Evolutionary conservation across 2,888 invertebrate genomes (phyloP), one percentile per base, ranked within the genome.

Genomic region (Sphinx pinastri): DNA sequence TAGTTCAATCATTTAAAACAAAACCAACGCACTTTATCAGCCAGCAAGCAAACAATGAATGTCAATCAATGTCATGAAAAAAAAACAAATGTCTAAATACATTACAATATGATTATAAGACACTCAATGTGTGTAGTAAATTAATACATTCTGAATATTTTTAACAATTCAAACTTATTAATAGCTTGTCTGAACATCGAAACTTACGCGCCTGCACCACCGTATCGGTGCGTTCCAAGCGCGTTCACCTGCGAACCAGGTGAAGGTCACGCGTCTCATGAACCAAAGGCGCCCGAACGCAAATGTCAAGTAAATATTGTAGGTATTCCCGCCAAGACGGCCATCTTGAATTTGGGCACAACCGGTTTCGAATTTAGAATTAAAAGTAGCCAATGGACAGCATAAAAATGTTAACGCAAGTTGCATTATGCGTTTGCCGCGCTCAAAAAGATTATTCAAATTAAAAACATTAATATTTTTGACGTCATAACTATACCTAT

Each of bases 221-320:
- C 11, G n/a, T 69, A 69, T 59, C 69, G 69, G 45, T 69, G 58
- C 69, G 69, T 63, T 69, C 54, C 69, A 63, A 85, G 86, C 87
- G 83, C 88, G 87, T 88, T 88, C 90, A 90, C 89, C 91, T 90
- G 88, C 83, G 83, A 91, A 88, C 81, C 89, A 90, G 93, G 93
- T 93, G 91, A 93, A 93, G 93, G 93, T 92, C 91, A 88, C 83
- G 76, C 81, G 80, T 81, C 79, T 80, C 84, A 81, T 86, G 84
- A 88, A 86, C 80, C 75, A 74, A 83, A 79, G 81, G 80, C 76
- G 83, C 79, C 79, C 77, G 82, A 81, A 85, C 86, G 87, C 86
- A 88, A 89, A 92, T 89, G 87, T 89, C 88, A 90, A 86, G 84
- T 84, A 87, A 85, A 85, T 84, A 81, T 78, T 79, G 81, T 77